Evolutionary conservation across 2,113 vertebrate genomes (phyloP), one percentile per base, ranked within the genome.

Genomic region (Australoheros scitulus): DNA sequence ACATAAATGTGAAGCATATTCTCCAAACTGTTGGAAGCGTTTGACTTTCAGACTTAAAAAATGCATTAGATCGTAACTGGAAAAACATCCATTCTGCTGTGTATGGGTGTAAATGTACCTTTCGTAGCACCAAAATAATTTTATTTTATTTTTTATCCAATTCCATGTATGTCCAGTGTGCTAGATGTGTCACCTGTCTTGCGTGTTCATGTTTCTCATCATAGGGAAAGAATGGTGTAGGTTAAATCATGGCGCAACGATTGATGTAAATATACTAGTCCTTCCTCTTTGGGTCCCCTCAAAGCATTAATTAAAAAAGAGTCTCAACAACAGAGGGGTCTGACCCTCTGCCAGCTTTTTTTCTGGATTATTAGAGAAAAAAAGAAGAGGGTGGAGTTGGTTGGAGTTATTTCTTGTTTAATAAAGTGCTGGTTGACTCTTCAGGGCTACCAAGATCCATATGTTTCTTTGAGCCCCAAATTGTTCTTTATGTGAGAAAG

Each of bases 221-320:
- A 77, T 77, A 61, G 78, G 47, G 22, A 38, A 61, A 70, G 41
- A 61, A 87, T 91, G 81, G 47, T 64, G 77, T 34, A 80, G 36
- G 87, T 55, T 81, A 80, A 88, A 89, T 85, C 90, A 88, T 60
- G 87, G 92, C 89, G 90, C 80, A 79, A 95, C 85, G 85, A 91
- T 41, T 91, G 83, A 90, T 92, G 80, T 93, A 92, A 91, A 93
- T 89, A 90, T 89, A 94, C 79, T 91, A 90, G 82, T 92, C 78
- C 77, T 95, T 76, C 58, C 63, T 91, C 85, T 86, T 74, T 63
- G 91, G 61, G 91, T 74, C 91, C 47, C 64, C 92, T 89, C 60
- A 77, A 91, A 92, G 83, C 92, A 63, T 88, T 95, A 92, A 94
- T 96, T 95, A 92, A 94, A 93, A 95, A 95, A 90, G 89, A 95